Percentiles rank a stretch among this genome's conserved stretches.
Conservation (phyloP, 2,113 vertebrate species). For the Menura novaehollandiae region DNA sequence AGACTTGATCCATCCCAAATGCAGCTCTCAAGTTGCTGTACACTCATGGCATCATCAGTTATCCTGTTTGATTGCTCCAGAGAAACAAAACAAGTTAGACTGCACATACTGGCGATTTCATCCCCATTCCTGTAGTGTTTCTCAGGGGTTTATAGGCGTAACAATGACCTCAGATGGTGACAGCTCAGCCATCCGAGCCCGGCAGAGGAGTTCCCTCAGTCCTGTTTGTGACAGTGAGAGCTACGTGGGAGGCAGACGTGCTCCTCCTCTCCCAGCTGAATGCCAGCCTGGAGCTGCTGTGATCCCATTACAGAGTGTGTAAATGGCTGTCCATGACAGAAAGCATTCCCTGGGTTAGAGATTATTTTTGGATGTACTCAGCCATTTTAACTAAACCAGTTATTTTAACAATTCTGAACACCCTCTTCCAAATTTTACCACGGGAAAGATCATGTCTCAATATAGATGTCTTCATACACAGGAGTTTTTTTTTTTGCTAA, state of each 20-base stretch:
- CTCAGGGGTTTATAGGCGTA: neutral
- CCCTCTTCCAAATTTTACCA: neutral
- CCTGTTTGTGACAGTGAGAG: neutral
- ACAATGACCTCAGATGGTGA: neutral
- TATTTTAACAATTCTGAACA: neutral
- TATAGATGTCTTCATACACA: neutral
- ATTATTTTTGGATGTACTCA: neutral
- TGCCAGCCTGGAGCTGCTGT: neutral
- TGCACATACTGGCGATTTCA: accelerated
- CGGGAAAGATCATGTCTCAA: neutral
- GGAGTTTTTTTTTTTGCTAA: neutral
- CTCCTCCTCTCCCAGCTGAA: neutral
- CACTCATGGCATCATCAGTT: neutral
- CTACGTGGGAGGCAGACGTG: neutral
- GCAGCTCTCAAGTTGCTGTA: neutral
- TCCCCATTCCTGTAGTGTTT: neutral
- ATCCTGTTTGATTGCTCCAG: neutral
- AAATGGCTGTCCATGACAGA: neutral
- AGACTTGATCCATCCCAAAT: neutral
- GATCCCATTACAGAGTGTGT: neutral
- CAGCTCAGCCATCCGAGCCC: neutral
- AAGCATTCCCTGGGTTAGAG: neutral
- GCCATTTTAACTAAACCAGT: neutral
- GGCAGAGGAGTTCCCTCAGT: neutral
- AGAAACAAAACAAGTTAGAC: neutral